These are phyloP conservation scores for Enteromius argenteus DNA, from an alignment of 2,797 vertebrate species.

Conservation along the genomic window DNA sequence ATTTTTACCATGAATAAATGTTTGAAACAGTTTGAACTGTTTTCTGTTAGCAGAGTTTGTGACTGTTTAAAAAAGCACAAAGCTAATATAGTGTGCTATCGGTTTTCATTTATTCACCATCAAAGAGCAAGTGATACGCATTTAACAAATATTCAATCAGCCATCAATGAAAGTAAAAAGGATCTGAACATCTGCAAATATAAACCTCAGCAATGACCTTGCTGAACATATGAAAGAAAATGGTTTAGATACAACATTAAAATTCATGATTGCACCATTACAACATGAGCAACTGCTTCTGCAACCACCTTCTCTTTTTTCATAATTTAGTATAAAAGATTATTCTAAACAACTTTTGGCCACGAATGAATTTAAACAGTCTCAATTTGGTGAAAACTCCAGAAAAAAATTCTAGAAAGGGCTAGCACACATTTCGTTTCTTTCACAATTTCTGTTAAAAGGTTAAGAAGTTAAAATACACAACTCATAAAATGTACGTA, in stretches of 20 bases:
- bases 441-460: slow-evolving; percentile 7
- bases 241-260: background rate
- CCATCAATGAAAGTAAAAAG: background rate
- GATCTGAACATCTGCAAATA: background rate
- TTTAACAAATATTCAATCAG: slow-evolving; percentile 28
- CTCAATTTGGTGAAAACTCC: slow-evolving; percentile 8
- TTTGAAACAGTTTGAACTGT: background rate
- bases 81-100: background rate
- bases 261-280: slow-evolving; percentile 3
- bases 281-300: slow-evolving; percentile 13
- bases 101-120: slow-evolving; percentile 48
- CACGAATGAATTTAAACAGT: background rate
- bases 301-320: background rate
- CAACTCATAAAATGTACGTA: slow-evolving; percentile 27
- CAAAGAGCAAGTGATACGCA: slow-evolving; percentile 16
- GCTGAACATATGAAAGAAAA: slow-evolving; percentile 11
- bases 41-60: background rate
- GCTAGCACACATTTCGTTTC: background rate
- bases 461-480: slow-evolving; percentile 35
- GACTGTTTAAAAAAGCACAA: background rate
- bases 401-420: slow-evolving; percentile 4
- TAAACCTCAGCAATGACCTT: background rate
- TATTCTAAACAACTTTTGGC: background rate
- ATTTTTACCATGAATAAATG: background rate
- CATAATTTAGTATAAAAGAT: background rate